phyloP scores from a whole-genome alignment of 2,888 invertebrate genomes.

The Macrophya annulata region DNA sequence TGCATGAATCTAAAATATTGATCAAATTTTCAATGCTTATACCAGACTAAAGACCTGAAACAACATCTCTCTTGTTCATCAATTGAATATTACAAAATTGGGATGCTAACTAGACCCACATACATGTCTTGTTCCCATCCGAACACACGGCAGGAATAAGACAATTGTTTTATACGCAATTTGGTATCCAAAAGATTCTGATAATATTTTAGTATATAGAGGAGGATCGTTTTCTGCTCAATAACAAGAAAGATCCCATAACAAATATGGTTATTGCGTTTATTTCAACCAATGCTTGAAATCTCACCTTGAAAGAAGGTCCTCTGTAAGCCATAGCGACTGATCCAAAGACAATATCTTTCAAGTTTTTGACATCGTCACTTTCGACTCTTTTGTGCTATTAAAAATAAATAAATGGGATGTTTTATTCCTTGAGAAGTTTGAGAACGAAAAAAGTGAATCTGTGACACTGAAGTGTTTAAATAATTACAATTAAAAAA shows the following conservation, averaged over 20 bases:
- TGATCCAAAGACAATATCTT: conserved; percentile 96
- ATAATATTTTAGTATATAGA: not conserved
- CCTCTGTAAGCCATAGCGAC: conserved; percentile 94
- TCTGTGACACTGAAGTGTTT: not conserved
- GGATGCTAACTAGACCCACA: not conserved
- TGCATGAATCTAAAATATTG: conserved; percentile 78
- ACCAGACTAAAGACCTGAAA: not conserved
- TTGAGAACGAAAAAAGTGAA: conserved; percentile 39
- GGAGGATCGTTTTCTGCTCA: not conserved
- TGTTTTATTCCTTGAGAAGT: not conserved
- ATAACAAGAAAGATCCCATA: not conserved
- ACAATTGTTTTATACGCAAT: not conserved
- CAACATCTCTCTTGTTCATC: not conserved
- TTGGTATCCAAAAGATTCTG: not conserved
- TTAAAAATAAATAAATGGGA: conserved; percentile 62
- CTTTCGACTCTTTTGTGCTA: conserved; percentile 81
- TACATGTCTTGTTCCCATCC: not conserved
- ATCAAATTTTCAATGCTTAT: not conserved
- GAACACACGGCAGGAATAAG: not conserved
- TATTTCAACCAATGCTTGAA: not conserved
- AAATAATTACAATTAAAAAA: conserved; percentile 34
- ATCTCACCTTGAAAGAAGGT: conserved; percentile 90
- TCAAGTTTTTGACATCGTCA: conserved; percentile 87
- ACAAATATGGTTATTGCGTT: not conserved
- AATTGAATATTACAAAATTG: not conserved